Percentiles rank a stretch among this genome's conserved stretches.
Evolutionary conservation across 2,113 vertebrate species (phyloP).

Genomic region (Crotalus viridis): DNA sequence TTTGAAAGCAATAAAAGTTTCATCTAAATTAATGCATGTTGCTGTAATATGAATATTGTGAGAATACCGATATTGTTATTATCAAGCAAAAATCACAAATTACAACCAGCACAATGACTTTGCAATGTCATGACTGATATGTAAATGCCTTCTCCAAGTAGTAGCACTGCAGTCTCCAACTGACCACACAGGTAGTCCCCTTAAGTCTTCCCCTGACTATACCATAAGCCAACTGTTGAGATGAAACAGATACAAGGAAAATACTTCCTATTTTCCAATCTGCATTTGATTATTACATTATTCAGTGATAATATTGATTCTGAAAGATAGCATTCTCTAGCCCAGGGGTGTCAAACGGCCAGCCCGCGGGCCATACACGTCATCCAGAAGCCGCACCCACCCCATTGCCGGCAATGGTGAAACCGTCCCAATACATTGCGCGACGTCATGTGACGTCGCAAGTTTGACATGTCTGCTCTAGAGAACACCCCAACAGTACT

Average conservation of each 20-base stretch:
- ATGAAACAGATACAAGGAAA: neutral
- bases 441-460: no score
- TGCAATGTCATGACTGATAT: neutral
- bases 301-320: neutral
- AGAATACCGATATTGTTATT: neutral
- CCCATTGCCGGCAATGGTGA: no score
- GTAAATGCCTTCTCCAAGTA: neutral
- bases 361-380: no score
- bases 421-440: no score
- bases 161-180: neutral
- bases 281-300: neutral
- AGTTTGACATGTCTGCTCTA: no score
- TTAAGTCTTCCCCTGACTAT: neutral
- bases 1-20: neutral
- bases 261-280: neutral
- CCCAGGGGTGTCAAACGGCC: no score
- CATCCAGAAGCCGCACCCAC: no score
- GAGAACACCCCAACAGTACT: neutral
- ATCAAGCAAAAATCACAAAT: neutral
- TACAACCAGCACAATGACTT: neutral
- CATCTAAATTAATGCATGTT: neutral
- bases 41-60: neutral
- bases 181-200: neutral
- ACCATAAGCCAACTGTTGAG: neutral
- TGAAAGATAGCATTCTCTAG: neutral